A percentile compares a stretch with the other conserved stretches of the same genome.
These are phyloP conservation scores for Morpho achilles DNA, from an alignment of 2,888 invertebrate genomes.

Conservation along the genomic window DNA sequence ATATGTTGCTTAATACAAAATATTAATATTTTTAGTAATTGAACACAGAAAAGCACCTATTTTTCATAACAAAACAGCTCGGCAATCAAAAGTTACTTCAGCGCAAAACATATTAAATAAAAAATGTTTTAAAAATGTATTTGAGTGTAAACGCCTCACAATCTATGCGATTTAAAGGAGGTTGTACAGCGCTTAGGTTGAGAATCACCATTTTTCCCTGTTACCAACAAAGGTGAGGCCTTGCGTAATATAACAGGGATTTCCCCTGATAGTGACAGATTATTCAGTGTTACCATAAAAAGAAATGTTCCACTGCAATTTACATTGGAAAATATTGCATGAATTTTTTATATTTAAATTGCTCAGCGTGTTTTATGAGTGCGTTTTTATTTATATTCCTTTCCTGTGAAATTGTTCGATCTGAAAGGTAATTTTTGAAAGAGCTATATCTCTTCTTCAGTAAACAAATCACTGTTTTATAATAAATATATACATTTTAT, in stretches of 20 bases:
- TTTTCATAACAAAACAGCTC: too few relatives aligned
- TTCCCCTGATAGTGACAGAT: conserved; percentile 56
- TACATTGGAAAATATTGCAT: conserved; percentile 25
- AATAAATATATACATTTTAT: background rate
- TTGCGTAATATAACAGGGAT: conserved; percentile 44
- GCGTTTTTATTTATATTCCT: conserved; percentile 14
- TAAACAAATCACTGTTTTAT: background rate
- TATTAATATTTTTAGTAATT: too few relatives aligned
- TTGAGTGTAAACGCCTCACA: conserved; percentile 31
- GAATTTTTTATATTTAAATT: conserved; percentile 26
- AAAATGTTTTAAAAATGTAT: background rate
- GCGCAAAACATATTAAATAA: too few relatives aligned
- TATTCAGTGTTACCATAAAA: conserved; percentile 39
- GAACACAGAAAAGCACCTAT: too few relatives aligned
- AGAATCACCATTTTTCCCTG: conserved; percentile 52
- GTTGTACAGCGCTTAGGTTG: conserved; percentile 40
- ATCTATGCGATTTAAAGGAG: conserved; percentile 36
- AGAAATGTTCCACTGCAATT: conserved; percentile 28
- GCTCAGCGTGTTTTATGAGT: conserved; percentile 17
- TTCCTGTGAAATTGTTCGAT: conserved; percentile 16
- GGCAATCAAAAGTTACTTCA: too few relatives aligned
- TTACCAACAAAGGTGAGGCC: conserved; percentile 44
- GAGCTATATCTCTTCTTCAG: background rate
- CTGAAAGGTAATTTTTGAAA: conserved; percentile 13
- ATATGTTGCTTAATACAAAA: too few relatives aligned